These are phyloP conservation scores for Xylota sylvarum DNA, from an alignment of 2,888 invertebrate genomes.

Conservation along the genomic window DNA sequence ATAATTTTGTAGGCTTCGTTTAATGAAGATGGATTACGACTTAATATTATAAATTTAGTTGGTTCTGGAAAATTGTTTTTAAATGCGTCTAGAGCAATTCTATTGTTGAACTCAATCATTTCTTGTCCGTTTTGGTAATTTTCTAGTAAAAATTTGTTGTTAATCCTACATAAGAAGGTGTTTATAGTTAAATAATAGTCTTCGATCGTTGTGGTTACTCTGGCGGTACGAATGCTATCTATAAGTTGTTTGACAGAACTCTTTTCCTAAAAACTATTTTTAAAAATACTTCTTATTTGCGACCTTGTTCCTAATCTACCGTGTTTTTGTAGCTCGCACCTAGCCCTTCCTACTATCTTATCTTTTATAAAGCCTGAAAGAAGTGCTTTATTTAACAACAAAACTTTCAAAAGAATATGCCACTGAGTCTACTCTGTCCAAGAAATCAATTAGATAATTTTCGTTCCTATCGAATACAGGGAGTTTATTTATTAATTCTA, in stretches of 20 bases:
- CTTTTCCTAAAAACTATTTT: constrained; percentile 39
- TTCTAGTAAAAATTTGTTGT: constrained; percentile 17
- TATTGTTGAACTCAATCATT: constrained; percentile 32
- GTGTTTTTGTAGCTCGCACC: no score
- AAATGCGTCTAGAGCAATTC: constrained; percentile 47
- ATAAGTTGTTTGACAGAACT: constrained; percentile 6
- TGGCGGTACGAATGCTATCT: constrained; percentile 32
- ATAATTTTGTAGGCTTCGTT: no score
- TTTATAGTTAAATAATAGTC: constrained; percentile 43
- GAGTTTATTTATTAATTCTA: no score
- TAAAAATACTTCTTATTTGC: no score
- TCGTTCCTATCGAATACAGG: no score
- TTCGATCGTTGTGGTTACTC: constrained; percentile 38
- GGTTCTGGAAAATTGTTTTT: constrained; percentile 43
- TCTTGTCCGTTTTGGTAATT: constrained; percentile 5
- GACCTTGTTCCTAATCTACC: no score
- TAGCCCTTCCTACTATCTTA: no score
- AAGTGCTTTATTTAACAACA: no score
- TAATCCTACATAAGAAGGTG: constrained; percentile 28
- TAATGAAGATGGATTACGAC: constrained; percentile 14
- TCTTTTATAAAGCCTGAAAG: no score
- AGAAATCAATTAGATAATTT: no score
- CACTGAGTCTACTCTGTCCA: no score
- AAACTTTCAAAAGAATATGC: no score
- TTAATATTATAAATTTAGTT: constrained; percentile 34